phyloP scores from a whole-genome alignment of 1,140 invertebrate species.

The Meloidogyne chitwoodi region DNA sequence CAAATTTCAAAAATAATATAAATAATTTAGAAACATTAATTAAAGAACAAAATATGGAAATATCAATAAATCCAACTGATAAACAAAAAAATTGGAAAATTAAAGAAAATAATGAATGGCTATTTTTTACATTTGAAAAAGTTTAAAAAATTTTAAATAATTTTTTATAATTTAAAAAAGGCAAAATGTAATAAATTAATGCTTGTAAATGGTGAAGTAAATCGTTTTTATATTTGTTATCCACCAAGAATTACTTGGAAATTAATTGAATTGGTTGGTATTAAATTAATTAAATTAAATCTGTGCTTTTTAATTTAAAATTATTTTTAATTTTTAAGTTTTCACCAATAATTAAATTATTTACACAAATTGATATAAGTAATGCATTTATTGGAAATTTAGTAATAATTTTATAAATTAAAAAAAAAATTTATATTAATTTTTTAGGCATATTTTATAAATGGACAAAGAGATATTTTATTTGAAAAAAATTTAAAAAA shows the following conservation, averaged over 20 bases:
- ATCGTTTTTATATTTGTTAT: constrained; percentile 7
- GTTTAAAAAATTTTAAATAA: not conserved
- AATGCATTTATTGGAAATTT: constrained; percentile 6
- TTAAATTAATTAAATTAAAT: not conserved
- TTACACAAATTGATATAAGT: not conserved
- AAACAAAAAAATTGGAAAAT: not conserved
- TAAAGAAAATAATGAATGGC: not conserved
- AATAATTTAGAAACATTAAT: not conserved
- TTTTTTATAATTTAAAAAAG: not conserved
- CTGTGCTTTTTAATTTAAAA: not conserved
- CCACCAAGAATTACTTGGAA: not conserved
- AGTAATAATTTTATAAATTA: not conserved
- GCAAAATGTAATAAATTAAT: not conserved
- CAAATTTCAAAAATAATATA: not conserved
- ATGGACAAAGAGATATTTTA: constrained; percentile 5
- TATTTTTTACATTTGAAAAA: not conserved
- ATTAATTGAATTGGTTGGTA: not conserved
- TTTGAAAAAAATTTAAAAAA: constrained; percentile 15
- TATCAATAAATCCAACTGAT: not conserved
- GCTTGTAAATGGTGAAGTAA: not conserved
- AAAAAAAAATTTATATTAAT: too few relatives aligned
- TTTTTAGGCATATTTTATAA: constrained; percentile 16
- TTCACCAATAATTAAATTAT: not conserved
- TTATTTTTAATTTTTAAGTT: not conserved
- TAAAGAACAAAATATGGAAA: not conserved